Conservation (phyloP, 2,888 invertebrate species). For the Geotrupes spiniger region DNA sequence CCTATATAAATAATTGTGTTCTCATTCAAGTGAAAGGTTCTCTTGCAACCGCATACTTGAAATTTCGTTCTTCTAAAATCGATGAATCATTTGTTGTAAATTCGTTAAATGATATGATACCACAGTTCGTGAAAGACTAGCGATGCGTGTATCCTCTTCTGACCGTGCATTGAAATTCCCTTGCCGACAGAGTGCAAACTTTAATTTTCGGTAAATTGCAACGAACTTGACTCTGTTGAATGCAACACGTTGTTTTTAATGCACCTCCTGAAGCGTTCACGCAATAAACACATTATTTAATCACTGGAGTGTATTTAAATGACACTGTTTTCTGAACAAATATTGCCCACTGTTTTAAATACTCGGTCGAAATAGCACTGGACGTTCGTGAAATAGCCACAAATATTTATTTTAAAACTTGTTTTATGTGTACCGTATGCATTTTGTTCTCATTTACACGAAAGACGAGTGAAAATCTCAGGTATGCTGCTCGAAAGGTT, state of each 20-base stretch:
- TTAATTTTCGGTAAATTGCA: background rate
- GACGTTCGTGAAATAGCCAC: background rate
- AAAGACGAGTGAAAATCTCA: constrained; percentile 9
- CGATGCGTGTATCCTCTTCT: constrained; percentile 8
- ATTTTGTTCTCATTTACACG: constrained; percentile 7
- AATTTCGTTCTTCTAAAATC: background rate
- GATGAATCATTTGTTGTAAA: constrained; percentile 3
- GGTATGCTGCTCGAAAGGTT: constrained; percentile 6
- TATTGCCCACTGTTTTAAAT: too few relatives aligned
- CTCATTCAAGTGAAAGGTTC: constrained; percentile 3
- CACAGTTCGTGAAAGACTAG: constrained; percentile 8
- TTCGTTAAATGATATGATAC: background rate
- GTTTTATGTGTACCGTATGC: constrained; percentile 8
- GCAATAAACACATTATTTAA: background rate
- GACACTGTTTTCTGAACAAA: too few relatives aligned
- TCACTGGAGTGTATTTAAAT: too few relatives aligned
- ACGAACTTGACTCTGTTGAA: background rate
- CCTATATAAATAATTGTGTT: background rate
- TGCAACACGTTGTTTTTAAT: background rate
- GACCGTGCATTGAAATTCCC: constrained; percentile 8
- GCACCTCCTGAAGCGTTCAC: background rate
- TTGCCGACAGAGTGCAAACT: background rate
- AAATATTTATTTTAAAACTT: constrained; percentile 8
- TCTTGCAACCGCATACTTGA: constrained; percentile 9
- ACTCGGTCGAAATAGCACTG: constrained; percentile 1